Conservation (phyloP, 1,140 invertebrate genomes). For the Aphelenchoides besseyi region DNA sequence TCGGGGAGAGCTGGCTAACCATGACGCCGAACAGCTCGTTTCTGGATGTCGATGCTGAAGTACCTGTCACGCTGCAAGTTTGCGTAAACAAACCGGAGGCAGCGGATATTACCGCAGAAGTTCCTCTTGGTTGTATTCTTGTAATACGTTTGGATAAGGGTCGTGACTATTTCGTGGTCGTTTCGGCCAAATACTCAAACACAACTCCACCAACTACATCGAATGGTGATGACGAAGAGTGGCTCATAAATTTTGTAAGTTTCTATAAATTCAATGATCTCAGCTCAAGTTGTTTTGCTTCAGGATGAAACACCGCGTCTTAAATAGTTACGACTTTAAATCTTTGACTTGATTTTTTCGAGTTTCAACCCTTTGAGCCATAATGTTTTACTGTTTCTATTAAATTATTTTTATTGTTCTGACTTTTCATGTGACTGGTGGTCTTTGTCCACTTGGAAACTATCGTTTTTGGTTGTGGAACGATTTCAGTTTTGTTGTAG, state of each 20-base stretch:
- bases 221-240: slow-evolving; percentile 26
- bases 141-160: slow-evolving; percentile 55
- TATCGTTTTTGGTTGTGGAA: too few species aligned
- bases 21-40: slow-evolving; percentile 48
- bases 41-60: slow-evolving; percentile 34
- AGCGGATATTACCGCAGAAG: slow-evolving; percentile 14
- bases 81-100: slow-evolving; percentile 18
- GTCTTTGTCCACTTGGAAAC: too few species aligned
- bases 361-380: background rate
- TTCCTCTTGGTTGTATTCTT: slow-evolving; percentile 47
- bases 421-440: background rate
- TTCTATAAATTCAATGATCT: background rate
- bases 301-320: background rate
- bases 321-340: too few species aligned
- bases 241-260: slow-evolving; percentile 39
- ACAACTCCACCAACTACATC: slow-evolving; percentile 16
- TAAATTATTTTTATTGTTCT: background rate
- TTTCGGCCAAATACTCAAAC: slow-evolving; percentile 47
- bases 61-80: slow-evolving; percentile 28
- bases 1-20: slow-evolving; percentile 45
- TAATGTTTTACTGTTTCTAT: background rate
- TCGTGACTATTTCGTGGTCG: slow-evolving; percentile 58
- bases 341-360: background rate
- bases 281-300: background rate
- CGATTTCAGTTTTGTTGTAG: background rate